Evolutionary conservation across 2,888 invertebrate species (phyloP).

Genomic region (Cetonia aurata): DNA sequence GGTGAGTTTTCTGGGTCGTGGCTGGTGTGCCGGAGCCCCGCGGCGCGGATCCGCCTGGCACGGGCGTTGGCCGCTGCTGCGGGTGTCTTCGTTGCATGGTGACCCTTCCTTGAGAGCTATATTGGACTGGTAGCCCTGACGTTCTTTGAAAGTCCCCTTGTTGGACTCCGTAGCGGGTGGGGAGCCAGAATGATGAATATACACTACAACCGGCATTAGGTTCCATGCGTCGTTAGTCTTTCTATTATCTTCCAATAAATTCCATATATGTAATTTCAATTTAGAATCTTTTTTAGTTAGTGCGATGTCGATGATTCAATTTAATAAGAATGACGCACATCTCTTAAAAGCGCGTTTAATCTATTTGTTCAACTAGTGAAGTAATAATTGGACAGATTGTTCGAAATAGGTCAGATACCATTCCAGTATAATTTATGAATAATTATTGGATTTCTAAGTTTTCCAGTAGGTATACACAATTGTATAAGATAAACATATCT

Average conservation of each 20-base stretch:
- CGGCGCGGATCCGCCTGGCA: too few species aligned
- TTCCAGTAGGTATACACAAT: not conserved
- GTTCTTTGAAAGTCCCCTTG: too few species aligned
- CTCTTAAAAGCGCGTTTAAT: conserved; percentile 6
- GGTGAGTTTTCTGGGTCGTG: too few species aligned
- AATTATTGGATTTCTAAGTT: not conserved
- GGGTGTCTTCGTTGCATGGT: too few species aligned
- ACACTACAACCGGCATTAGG: too few species aligned
- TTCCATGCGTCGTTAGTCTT: too few species aligned
- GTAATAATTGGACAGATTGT: conserved; percentile 25
- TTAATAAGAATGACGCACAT: conserved; percentile 25
- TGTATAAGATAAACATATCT: not conserved
- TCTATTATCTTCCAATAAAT: conserved; percentile 26
- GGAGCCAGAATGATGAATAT: too few species aligned
- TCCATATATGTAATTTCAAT: not conserved
- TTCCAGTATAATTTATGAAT: not conserved
- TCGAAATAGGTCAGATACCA: conserved; percentile 7
- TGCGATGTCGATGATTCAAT: conserved; percentile 31
- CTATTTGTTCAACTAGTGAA: conserved; percentile 10
- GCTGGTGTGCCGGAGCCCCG: too few species aligned
- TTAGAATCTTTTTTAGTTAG: conserved; percentile 1
- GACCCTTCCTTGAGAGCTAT: too few species aligned
- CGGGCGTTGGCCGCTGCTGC: too few species aligned
- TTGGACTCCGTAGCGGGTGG: too few species aligned
- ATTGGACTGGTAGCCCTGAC: too few species aligned